Evolutionary conservation across 23 tunicate species (phyloP).

Genomic region (Ascidia mentula): DNA sequence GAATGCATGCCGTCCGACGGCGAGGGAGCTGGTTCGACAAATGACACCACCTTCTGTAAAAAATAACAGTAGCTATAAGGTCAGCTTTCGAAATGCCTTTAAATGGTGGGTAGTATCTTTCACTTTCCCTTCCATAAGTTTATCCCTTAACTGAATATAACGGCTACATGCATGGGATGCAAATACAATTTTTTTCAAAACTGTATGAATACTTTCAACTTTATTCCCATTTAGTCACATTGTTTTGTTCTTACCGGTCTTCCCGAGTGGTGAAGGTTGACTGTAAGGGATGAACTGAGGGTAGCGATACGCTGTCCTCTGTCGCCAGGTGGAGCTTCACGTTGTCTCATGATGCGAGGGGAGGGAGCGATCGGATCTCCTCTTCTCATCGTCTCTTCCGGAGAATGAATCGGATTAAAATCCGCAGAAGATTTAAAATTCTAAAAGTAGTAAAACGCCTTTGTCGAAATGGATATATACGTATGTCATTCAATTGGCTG

Average conservation of each 20-base stretch:
- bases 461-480: no score
- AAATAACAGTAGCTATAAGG: no score
- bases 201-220: no score
- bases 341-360: neutral
- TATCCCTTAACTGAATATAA: neutral
- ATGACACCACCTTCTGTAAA: slow-evolving; percentile 52
- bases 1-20: slow-evolving; percentile 23
- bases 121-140: no score
- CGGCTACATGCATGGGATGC: neutral
- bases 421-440: neutral
- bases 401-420: slow-evolving; percentile 15
- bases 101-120: no score
- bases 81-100: no score
- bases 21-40: slow-evolving; percentile 39
- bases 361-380: neutral
- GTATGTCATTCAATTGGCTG: no score
- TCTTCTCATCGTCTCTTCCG: neutral
- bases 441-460: neutral
- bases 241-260: slow-evolving; percentile 39
- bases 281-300: slow-evolving; percentile 73
- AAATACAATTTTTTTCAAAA: neutral
- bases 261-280: slow-evolving; percentile 44
- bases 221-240: neutral
- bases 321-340: slow-evolving; percentile 13
- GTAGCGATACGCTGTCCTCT: slow-evolving; percentile 50